These are phyloP conservation scores for Pachypanchax playfairii DNA, from an alignment of 2,113 vertebrate species.

Conservation along the genomic window DNA sequence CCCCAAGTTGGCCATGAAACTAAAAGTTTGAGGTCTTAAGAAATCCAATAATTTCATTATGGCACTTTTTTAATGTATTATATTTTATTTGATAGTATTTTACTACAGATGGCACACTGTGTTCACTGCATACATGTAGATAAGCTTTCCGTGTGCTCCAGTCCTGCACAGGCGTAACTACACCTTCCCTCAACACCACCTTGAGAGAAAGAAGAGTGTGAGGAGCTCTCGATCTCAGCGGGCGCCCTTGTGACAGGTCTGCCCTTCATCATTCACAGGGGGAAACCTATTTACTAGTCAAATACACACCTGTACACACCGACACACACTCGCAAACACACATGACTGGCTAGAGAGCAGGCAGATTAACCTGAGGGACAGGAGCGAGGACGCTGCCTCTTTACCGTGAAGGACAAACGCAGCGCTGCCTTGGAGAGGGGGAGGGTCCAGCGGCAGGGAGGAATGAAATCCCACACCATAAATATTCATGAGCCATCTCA, in stretches of 20 bases:
- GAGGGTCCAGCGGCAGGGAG: conserved; percentile 67
- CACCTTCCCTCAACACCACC: conserved; percentile 15
- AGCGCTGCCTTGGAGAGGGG: conserved; percentile 66
- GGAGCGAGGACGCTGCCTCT: conserved; percentile 75
- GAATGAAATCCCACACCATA: conserved; percentile 75
- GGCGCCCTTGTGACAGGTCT: conserved; percentile 69
- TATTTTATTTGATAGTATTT: too few relatives aligned
- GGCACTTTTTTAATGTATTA: too few relatives aligned
- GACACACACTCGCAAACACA: neutral
- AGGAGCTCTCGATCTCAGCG: conserved; percentile 66
- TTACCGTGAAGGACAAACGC: conserved; percentile 79
- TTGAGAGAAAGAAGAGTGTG: conserved; percentile 43
- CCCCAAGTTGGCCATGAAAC: too few relatives aligned
- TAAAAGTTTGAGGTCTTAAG: too few relatives aligned
- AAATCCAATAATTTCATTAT: too few relatives aligned
- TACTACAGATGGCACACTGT: too few relatives aligned
- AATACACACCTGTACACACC: conserved; percentile 36
- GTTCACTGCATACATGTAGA: too few relatives aligned
- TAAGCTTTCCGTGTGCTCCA: conserved; percentile 33
- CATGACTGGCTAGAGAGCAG: conserved; percentile 58
- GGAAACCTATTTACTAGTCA: conserved; percentile 69
- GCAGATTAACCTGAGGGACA: conserved; percentile 79
- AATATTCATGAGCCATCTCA: conserved; percentile 81
- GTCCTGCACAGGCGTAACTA: conserved; percentile 11
- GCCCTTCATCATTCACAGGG: conserved; percentile 73